Evolutionary conservation across 2,797 vertebrate species (phyloP), one percentile per base, ranked within the genome.

Genomic region (Taenioides sp.): DNA sequence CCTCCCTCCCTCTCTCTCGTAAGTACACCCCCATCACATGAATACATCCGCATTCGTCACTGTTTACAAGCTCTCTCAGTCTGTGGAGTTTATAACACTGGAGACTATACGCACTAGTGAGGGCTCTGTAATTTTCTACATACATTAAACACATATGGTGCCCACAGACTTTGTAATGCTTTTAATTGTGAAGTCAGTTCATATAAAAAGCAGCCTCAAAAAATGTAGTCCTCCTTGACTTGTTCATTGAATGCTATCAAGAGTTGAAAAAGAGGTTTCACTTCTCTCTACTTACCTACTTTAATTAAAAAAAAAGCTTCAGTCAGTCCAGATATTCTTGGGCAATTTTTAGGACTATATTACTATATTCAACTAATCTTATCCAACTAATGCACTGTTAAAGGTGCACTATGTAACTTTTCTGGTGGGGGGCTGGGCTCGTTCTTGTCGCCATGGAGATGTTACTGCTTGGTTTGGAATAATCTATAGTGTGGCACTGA

Each of bases 21-120:
- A 62, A 82, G 37, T 63, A 73, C 70, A 64, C 7, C 72, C 71
- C 69, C 77, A 69, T 70, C 74, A 23, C 58, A 25, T 72, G 3
- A 11, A 79, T 17, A 73, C 76, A 79, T 80, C 85, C 62, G 75
- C 77, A 70, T 86, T 87, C 80, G 75, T 89, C 70, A 17, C 54
- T 5, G 81, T 87, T 85, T 84, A 86, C 79, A 73, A n/a, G 73
- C 57, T 11, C 63, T 70, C 70, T 54, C 64, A 34, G 80, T 58
- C 62, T 73, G 75, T 52, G 60, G 73, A 52, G 55, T 54, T 59
- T 61, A 50, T 43, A 49, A 78, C 31, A 69, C 37, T 34, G 73
- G 73, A 69, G 61, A 68, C 20, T 1, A 27, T 27, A 23, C 75
- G 72, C 84, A 71, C 80, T 77, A 84, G 85, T 81, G 83, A 16